Evolutionary conservation across 1,140 invertebrate genomes (phyloP).

Genomic region (Drosophila sproati): DNA sequence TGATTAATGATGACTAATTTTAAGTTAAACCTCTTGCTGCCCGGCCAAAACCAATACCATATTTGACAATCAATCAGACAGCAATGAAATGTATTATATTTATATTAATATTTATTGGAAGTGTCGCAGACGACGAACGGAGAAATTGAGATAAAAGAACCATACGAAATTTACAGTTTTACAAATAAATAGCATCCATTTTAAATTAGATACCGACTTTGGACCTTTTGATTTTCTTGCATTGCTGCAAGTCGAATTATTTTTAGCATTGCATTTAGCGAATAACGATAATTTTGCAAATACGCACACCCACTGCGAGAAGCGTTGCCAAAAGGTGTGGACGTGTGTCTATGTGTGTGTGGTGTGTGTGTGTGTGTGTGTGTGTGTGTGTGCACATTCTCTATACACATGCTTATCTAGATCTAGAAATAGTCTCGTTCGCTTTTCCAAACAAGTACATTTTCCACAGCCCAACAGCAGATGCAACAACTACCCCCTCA

Average conservation of each 20-base stretch:
- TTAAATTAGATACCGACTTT: constrained; percentile 44
- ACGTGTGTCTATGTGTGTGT: neutral
- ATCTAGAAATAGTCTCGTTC: constrained; percentile 21
- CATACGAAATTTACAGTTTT: constrained; percentile 74
- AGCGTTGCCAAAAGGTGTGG: constrained; percentile 29
- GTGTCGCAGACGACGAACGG: constrained; percentile 61
- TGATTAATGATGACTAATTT: constrained; percentile 69
- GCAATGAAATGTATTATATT: constrained; percentile 75
- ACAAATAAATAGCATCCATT: constrained; percentile 75
- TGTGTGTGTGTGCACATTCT: neutral
- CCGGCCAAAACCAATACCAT: constrained; percentile 60
- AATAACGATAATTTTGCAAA: constrained; percentile 67
- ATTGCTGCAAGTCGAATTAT: neutral
- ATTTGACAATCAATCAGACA: constrained; percentile 47
- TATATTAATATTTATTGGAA: constrained; percentile 80
- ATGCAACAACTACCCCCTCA: constrained; percentile 50
- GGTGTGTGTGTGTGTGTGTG: no score
- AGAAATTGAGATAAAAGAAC: constrained; percentile 66
- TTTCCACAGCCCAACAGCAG: constrained; percentile 39
- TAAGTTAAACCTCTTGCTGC: constrained; percentile 78
- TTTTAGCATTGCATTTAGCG: constrained; percentile 57
- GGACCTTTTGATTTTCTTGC: neutral
- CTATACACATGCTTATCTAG: constrained; percentile 20
- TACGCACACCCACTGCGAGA: constrained; percentile 24
- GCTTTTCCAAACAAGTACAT: constrained; percentile 54